phyloP scores from a whole-genome alignment of 2,888 invertebrate species.

The Drosophila emarginata region DNA sequence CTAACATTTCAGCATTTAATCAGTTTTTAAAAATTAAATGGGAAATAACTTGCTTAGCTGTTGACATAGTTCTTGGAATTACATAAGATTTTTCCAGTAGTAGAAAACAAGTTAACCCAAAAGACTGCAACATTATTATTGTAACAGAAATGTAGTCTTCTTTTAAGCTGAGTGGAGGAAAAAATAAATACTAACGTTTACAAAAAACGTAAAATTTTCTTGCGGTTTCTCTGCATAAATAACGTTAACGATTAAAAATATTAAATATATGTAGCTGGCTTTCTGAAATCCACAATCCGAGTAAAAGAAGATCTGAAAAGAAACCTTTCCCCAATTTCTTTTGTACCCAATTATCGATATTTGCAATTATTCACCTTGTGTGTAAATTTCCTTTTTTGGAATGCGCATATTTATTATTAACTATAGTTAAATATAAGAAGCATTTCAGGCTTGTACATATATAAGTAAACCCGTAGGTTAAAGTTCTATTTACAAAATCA shows the following conservation, averaged over 20 bases:
- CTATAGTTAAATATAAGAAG: conserved; percentile 2
- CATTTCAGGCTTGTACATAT: background rate
- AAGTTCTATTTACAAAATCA: conserved; percentile 38
- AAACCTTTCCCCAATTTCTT: too few relatives aligned
- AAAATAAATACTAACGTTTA: background rate
- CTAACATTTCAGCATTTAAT: too few relatives aligned
- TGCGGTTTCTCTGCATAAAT: background rate
- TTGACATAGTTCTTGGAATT: too few relatives aligned
- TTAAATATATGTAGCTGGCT: too few relatives aligned
- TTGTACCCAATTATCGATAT: background rate
- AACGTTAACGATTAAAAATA: too few relatives aligned
- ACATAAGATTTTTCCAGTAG: background rate
- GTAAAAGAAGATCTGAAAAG: too few relatives aligned
- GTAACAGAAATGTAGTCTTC: background rate
- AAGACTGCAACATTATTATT: background rate
- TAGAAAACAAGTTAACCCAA: background rate
- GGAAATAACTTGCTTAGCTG: too few relatives aligned
- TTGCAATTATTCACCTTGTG: background rate
- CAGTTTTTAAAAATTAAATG: too few relatives aligned
- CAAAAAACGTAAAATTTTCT: background rate
- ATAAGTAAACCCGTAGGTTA: background rate
- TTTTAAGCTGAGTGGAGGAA: background rate
- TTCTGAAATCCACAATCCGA: too few relatives aligned
- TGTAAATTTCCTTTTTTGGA: conserved; percentile 18
- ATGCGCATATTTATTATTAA: conserved; percentile 35